phyloP scores from a whole-genome alignment of 2,113 vertebrate species.

The Lasiurus cinereus region DNA sequence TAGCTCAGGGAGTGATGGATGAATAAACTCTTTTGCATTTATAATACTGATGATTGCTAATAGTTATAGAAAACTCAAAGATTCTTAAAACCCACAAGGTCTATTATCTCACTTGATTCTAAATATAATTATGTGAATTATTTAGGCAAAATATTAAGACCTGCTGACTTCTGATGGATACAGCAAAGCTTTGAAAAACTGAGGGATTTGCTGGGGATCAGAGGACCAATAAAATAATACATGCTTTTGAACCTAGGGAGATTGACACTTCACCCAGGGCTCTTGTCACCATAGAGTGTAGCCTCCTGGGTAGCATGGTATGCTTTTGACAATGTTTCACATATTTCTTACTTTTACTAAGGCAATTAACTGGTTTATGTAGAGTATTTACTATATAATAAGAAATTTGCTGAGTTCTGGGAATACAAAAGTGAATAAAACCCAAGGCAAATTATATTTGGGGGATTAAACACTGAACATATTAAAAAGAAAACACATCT shows the following conservation, averaged over 20 bases:
- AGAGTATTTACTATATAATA: background rate
- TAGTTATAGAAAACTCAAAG: constrained; percentile 18
- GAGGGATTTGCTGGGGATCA: background rate
- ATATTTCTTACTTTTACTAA: constrained; percentile 55
- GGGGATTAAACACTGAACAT: constrained; percentile 2
- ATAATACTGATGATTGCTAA: background rate
- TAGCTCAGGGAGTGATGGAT: background rate
- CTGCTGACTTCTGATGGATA: background rate
- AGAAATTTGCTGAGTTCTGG: background rate
- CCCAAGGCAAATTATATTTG: constrained; percentile 41
- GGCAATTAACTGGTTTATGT: constrained; percentile 42
- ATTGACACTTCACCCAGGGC: background rate
- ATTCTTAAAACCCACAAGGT: background rate
- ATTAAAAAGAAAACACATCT: constrained; percentile 16
- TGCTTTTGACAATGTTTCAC: constrained; percentile 37
- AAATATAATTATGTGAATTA: background rate
- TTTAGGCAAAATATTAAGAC: constrained; percentile 21
- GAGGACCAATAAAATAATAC: background rate
- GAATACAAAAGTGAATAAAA: constrained; percentile 49
- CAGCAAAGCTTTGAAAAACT: background rate
- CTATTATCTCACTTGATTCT: background rate
- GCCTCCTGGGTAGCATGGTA: background rate
- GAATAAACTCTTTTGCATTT: background rate
- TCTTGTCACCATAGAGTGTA: background rate
- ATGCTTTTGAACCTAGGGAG: background rate